Evolutionary conservation across 2,797 vertebrate genomes (phyloP), one percentile per base, ranked within the genome.

Genomic region (Mareca penelope): DNA sequence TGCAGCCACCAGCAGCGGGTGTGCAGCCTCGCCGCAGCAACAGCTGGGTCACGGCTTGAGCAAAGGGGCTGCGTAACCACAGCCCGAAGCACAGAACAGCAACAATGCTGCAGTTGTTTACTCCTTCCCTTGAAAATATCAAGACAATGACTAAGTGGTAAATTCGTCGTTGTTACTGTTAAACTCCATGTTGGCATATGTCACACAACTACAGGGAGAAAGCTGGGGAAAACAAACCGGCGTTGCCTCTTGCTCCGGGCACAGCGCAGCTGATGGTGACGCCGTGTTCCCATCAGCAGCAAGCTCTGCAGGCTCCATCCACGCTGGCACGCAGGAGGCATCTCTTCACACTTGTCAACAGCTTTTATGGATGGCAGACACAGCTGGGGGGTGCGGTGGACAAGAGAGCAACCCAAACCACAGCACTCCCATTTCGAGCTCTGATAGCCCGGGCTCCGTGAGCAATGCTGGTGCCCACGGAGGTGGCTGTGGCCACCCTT

Each of bases 341-440:
- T 11, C 60, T 28, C 37, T 12, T 59, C 31, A 19, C 26, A 10
- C 22, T 44, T 46, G 44, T 26, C 22, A 17, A 39, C 21, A 48
- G 42, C 31, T 67, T 17, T 24, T 44, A n/a, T 46, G 31, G n/a
- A 46, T 7, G 8, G 42, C 3, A 19, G 63, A 16, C 56, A 23
- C n/a, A 22, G 55, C 15, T 3, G 0, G 70, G 0, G 1, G 44
- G 55, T 4, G n/a, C 21, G 33, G 42, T 28, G 28, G 53, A 39
- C 37, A 18, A 63, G 31, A 7, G 48, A 70, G 70, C 86, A 33
- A 7, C 42, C 63, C 59, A 31, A 42, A 52, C 7, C 8, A 1
- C n/a, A 12, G 59, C 2, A 4, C 2, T 1, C 24, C 73, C 33
- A 16, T 1, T 3, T n/a, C 7, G 18, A 37, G 33, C 44, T 33